Evolutionary conservation across 1,140 invertebrate genomes (phyloP).

Genomic region (Heliconius himera): DNA sequence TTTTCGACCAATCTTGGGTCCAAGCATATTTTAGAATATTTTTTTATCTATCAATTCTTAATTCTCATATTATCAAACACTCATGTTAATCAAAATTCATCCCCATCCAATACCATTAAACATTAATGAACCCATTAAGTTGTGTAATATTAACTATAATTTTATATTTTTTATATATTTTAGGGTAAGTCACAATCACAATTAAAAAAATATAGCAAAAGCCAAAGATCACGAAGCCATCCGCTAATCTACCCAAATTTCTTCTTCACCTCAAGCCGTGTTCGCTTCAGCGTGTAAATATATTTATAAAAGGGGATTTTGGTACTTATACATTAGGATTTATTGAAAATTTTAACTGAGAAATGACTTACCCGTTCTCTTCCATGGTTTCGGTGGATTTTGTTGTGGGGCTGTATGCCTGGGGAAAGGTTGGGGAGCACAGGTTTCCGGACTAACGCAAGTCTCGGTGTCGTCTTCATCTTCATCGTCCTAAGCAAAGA

Average conservation of each 20-base stretch:
- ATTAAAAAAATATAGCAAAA: neutral
- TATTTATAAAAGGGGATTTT: neutral
- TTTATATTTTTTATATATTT: neutral
- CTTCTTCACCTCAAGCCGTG: constrained; percentile 22
- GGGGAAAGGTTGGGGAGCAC: constrained; percentile 73
- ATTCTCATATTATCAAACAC: too few species aligned
- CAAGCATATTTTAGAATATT: too few species aligned
- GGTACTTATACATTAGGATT: neutral
- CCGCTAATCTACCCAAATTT: constrained; percentile 18
- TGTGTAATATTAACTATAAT: too few species aligned
- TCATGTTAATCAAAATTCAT: too few species aligned
- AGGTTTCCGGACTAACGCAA: constrained; percentile 64
- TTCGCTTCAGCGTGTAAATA: constrained; percentile 19
- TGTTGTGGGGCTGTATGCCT: constrained; percentile 71
- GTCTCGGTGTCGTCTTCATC: constrained; percentile 81
- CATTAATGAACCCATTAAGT: too few species aligned
- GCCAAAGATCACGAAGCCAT: constrained; percentile 18
- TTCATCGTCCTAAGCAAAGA: constrained; percentile 76
- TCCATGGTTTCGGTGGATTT: constrained; percentile 83
- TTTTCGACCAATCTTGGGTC: neutral
- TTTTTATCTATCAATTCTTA: too few species aligned
- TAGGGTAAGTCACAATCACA: neutral
- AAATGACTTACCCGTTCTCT: constrained; percentile 78
- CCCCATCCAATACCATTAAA: too few species aligned
- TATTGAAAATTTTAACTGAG: neutral